Percentiles rank a stretch among this genome's conserved stretches.
Evolutionary conservation across 2,797 vertebrate species (phyloP).

Genomic region (Liasis olivaceus): DNA sequence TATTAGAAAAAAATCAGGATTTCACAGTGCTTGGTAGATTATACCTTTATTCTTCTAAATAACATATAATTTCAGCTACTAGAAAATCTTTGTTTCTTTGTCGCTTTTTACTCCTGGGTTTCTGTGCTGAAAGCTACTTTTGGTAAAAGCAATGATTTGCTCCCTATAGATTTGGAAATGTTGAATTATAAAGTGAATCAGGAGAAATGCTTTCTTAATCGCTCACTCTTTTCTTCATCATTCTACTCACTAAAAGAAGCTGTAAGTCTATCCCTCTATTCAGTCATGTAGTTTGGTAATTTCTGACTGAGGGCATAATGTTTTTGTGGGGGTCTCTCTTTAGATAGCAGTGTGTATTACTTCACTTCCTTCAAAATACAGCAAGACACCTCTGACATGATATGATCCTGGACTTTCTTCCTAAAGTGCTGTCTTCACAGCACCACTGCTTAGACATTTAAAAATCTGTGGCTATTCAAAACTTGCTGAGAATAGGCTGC

Average conservation of each 20-base stretch:
- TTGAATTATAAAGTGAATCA: background rate
- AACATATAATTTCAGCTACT: background rate
- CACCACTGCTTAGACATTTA: background rate
- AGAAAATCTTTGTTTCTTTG: slow-evolving; percentile 8
- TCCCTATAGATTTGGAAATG: slow-evolving; percentile 5
- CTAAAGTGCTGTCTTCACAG: background rate
- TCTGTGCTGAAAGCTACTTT: slow-evolving; percentile 7
- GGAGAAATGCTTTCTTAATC: background rate
- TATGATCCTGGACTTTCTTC: background rate
- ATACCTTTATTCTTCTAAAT: slow-evolving; percentile 19
- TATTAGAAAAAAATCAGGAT: background rate
- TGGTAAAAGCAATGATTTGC: slow-evolving; percentile 5
- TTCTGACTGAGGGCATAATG: background rate
- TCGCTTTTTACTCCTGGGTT: slow-evolving; percentile 15
- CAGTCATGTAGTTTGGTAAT: background rate
- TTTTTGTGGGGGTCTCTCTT: background rate
- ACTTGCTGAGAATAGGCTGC: background rate
- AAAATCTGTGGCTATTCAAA: background rate
- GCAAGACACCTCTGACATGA: background rate
- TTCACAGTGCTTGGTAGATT: slow-evolving; percentile 32
- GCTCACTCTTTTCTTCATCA: background rate
- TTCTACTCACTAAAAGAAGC: slow-evolving; percentile 4
- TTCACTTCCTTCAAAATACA: background rate
- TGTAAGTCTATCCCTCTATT: background rate
- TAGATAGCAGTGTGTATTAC: background rate